phyloP scores from a whole-genome alignment of 2,888 invertebrate genomes.

The Drosophila subsilvestris region DNA sequence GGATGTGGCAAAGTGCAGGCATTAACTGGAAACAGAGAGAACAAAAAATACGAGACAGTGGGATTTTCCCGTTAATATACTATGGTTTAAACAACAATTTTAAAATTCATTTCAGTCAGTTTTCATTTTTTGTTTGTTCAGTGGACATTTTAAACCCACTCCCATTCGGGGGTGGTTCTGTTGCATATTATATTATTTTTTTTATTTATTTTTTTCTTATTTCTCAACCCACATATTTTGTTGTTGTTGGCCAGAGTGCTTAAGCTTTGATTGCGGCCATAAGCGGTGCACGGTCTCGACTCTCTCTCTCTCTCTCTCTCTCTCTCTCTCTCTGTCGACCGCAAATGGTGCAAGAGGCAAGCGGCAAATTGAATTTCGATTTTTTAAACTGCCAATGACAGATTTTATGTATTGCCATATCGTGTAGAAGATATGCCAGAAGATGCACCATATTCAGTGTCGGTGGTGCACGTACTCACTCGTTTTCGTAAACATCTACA shows the following conservation, averaged over 20 bases:
- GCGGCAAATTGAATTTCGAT: conserved; percentile 47
- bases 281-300: conserved; percentile 22
- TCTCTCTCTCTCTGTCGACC: conserved; percentile 16
- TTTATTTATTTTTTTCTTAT: neutral
- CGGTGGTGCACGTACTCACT: neutral
- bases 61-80: conserved; percentile 19
- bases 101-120: conserved; percentile 21
- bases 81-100: conserved; percentile 19
- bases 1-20: conserved; percentile 84
- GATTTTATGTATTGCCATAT: conserved; percentile 36
- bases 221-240: neutral
- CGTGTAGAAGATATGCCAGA: neutral
- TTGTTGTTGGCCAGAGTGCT: conserved; percentile 19
- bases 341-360: conserved; percentile 41
- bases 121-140: neutral
- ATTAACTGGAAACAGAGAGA: conserved; percentile 73
- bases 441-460: neutral
- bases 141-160: no score
- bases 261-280: conserved; percentile 40
- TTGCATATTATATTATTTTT: no score
- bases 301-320: conserved; percentile 1
- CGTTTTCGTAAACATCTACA: neutral
- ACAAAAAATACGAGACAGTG: neutral
- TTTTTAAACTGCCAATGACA: conserved; percentile 61
- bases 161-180: no score